Evolutionary conservation across 2,113 vertebrate species (phyloP), one percentile per base, ranked within the genome.

Genomic region (Oostethus manadensis): DNA sequence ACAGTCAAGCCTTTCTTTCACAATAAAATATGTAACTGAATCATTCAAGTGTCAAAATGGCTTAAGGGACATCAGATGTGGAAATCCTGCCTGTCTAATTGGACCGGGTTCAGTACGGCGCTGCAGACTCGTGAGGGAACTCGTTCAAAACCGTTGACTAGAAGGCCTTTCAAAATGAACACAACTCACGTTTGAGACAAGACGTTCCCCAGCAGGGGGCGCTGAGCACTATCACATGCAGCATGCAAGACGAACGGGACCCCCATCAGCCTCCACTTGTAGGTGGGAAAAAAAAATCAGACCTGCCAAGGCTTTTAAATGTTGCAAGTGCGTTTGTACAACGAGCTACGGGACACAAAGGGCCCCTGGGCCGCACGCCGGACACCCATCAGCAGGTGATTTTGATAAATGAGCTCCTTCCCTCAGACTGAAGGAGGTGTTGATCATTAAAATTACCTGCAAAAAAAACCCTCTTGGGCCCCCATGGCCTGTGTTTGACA

Each of bases 21-120:
- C 74, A 80, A 77, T 74, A 33, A 4, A 77, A 77, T 77, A 78
- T 66, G 48, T 17, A 67, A 73, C 56, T 15, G 76, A 70, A 72
- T 78, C 81, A 85, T 85, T 87, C 81, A 88, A 82, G 82, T 83
- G 81, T 86, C 75, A 73, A 72, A 68, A 65, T 33, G 23, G 40
- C 35, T 54, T 54, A 23, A 7, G 11, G 14, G 15, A 55, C 17
- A 35, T 6, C 20, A 76, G 33, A 66, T 17, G 64, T 21, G 59
- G 17, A 70, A 38, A 74, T 44, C 29, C 29, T 33, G 29, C 4
- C 55, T 23, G 17, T 63, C 56, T 67, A 61, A 65, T 14, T 57
- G 49, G 29, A 42, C 13, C 38, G 13, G 38, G 56, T 67, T 62
- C 62, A 73, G 64, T 10, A 8, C 29, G 29, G 29, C 5, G 29